Conservation (phyloP, 2,888 invertebrate species). For the Caenorhabditis becei region DNA sequence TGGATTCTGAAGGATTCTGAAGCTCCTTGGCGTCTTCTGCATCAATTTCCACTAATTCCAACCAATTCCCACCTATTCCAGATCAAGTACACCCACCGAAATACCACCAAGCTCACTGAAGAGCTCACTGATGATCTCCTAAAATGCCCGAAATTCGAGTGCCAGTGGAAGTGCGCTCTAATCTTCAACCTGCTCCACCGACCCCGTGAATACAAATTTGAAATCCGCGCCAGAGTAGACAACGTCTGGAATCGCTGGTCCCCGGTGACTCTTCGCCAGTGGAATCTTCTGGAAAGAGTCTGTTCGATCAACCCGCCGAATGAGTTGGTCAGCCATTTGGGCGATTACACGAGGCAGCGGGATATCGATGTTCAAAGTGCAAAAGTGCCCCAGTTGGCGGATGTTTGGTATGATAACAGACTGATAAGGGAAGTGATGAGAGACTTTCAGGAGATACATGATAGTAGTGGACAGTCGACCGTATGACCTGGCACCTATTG, state of each 20-base stretch:
- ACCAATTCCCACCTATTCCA: constrained; percentile 27
- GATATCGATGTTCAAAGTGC: constrained; percentile 66
- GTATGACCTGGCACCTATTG: constrained; percentile 70
- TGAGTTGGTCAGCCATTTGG: constrained; percentile 63
- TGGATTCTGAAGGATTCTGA: too few species aligned
- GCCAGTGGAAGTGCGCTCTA: constrained; percentile 72
- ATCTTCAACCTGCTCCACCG: constrained; percentile 70
- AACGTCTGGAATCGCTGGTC: constrained; percentile 74
- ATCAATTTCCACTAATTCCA: too few species aligned
- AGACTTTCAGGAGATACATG: constrained; percentile 67
- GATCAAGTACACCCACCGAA: constrained; percentile 68
- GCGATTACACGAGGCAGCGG: constrained; percentile 65
- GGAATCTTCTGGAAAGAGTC: constrained; percentile 74
- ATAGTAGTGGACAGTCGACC: constrained; percentile 71
- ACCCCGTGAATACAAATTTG: constrained; percentile 70
- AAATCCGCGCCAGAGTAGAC: constrained; percentile 73
- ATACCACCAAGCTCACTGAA: constrained; percentile 60
- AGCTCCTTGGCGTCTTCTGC: too few species aligned
- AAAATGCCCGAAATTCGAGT: constrained; percentile 74
- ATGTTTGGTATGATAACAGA: constrained; percentile 63
- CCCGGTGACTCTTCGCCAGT: constrained; percentile 65
- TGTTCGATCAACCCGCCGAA: constrained; percentile 74
- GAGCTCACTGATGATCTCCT: constrained; percentile 63
- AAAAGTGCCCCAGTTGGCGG: constrained; percentile 44
- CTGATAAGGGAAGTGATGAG: background rate